These are phyloP conservation scores for Anorthoa munda DNA, from an alignment of 2,888 invertebrate genomes.

Conservation along the genomic window DNA sequence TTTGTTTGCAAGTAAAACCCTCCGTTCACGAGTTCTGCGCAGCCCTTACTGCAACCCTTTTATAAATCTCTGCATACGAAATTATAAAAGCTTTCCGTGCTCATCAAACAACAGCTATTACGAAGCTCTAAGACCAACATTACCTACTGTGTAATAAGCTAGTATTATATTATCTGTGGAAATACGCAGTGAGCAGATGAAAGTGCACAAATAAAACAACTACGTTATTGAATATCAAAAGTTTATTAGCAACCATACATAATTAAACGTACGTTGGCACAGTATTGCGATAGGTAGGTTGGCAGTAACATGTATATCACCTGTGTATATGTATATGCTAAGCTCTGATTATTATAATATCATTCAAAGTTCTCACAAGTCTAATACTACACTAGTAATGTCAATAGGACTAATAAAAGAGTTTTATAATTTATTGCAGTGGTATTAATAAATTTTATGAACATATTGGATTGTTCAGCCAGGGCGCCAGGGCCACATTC, in stretches of 20 bases:
- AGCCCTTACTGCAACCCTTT: background rate
- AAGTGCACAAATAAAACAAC: conserved; percentile 72
- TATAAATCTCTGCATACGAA: background rate
- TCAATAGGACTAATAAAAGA: conserved; percentile 60
- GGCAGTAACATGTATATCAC: conserved; percentile 73
- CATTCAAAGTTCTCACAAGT: conserved; percentile 50
- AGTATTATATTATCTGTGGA: too few relatives aligned
- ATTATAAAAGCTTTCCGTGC: conserved; percentile 2
- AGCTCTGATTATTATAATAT: conserved; percentile 70
- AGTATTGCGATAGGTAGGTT: conserved; percentile 78
- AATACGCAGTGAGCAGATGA: conserved; percentile 43
- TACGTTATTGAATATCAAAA: conserved; percentile 80
- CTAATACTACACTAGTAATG: conserved; percentile 50
- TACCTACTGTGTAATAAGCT: conserved; percentile 1
- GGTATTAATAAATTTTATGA: conserved; percentile 17
- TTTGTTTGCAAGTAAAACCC: background rate
- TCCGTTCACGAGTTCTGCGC: background rate
- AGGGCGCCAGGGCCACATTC: background rate
- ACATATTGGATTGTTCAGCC: background rate
- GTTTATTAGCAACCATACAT: conserved; percentile 87
- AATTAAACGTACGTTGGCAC: conserved; percentile 86
- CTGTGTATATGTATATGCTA: conserved; percentile 67
- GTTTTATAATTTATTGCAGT: conserved; percentile 28
- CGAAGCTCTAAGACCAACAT: conserved; percentile 30
- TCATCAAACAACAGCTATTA: conserved; percentile 18